A percentile compares a stretch with the other conserved stretches of the same genome.
Evolutionary conservation across 2,888 invertebrate species (phyloP).

Genomic region (Ochropleura leucogaster): DNA sequence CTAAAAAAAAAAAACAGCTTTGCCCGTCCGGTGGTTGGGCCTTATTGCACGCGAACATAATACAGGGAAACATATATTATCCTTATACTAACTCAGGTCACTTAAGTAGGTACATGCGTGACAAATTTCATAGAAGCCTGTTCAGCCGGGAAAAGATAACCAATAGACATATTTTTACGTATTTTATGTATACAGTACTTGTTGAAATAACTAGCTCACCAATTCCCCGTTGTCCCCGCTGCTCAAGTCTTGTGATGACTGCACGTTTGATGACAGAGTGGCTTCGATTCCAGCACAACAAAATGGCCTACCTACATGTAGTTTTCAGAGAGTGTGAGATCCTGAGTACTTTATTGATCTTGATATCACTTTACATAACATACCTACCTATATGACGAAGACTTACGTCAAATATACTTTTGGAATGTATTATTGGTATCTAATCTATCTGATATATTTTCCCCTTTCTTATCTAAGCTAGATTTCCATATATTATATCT

Average conservation of each 20-base stretch:
- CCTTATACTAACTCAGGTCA: neutral
- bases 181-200: neutral
- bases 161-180: neutral
- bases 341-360: neutral
- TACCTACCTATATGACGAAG: no score
- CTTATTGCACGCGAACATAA: neutral
- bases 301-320: neutral
- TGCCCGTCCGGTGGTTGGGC: neutral
- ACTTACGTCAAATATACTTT: neutral
- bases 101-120: neutral
- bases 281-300: neutral
- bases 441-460: slow-evolving; percentile 14
- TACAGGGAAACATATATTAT: neutral
- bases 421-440: slow-evolving; percentile 11
- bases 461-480: slow-evolving; percentile 1
- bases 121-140: neutral
- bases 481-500: neutral
- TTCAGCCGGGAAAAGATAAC: neutral
- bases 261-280: slow-evolving; percentile 2
- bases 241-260: neutral
- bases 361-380: neutral
- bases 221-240: neutral
- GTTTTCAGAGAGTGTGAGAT: slow-evolving; percentile 1
- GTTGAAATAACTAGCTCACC: neutral
- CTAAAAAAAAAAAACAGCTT: neutral